A percentile compares a stretch with the other conserved stretches of the same genome.
These are phyloP conservation scores for Linyphia triangularis DNA, from an alignment of 2,888 invertebrate genomes.

Conservation along the genomic window DNA sequence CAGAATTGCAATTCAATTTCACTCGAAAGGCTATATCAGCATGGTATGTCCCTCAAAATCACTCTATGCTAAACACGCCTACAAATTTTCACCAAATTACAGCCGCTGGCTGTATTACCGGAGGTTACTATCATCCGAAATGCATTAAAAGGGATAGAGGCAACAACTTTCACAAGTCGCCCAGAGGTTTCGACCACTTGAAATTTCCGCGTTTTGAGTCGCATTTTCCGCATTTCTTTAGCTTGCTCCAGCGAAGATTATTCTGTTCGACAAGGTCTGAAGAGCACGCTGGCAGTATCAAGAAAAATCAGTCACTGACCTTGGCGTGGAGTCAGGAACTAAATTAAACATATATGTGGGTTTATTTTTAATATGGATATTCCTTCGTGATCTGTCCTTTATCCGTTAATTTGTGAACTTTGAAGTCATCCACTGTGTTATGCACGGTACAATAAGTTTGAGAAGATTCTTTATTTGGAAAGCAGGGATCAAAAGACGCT, in stretches of 20 bases:
- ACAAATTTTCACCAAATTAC: not conserved
- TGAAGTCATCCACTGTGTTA: not conserved
- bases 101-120: not conserved
- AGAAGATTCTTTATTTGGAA: too few relatives aligned
- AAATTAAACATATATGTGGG: not conserved
- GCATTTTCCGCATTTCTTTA: not conserved
- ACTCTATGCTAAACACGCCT: not conserved
- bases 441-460: too few relatives aligned
- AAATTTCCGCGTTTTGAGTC: not conserved
- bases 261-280: not conserved
- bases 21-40: not conserved
- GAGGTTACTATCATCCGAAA: not conserved
- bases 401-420: not conserved
- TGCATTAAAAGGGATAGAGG: too few relatives aligned
- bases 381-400: not conserved
- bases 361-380: not conserved
- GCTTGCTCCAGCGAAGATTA: not conserved
- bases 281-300: too few relatives aligned
- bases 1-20: not conserved
- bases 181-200: not conserved
- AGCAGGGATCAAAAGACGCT: too few relatives aligned
- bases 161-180: too few relatives aligned
- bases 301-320: not conserved
- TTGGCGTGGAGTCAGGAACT: not conserved
- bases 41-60: not conserved